Evolutionary conservation across 2,888 invertebrate genomes (phyloP), one percentile per base, ranked within the genome.

Genomic region (Harpagoxenus sublaevis): DNA sequence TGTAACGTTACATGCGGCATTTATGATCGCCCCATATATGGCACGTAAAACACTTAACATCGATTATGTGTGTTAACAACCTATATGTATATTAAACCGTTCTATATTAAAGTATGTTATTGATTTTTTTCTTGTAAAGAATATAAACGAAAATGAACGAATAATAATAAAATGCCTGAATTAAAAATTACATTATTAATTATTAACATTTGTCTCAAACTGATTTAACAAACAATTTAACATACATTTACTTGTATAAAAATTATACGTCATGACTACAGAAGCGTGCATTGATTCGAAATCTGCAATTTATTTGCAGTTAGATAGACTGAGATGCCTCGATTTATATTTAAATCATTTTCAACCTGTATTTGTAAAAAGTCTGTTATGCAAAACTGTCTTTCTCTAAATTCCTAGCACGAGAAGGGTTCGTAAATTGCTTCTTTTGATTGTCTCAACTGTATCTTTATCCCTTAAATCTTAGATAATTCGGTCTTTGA

Each of bases 1-100:
- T 60, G 15, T 48, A 70, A 79, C 39, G 70, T 60, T 77, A 77
- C 51, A 23, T 60, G 70, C 45, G 57, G 45, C 60, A 60, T 70
- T 79, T 65, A 70, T 6, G 31, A 57, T 57, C 53, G 60, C 55
- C 6, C 45, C 28, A 48, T 60, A 60, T 48, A 35, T 42, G 23
- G 35, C 10, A 70, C n/a, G 10, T 77, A 42, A 53, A 53, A 53
- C 18, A 53, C 39, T 65, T 28, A 51, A 65, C 18, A 18, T 53
- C 39, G 63, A 65, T 77, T 53, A 77, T 15, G 45, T 39, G 35
- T 15, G 10, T 55, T 71, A 53, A 55, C 9, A 57, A 42, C 9
- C 5, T 57, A 55, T 42, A 18, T 42, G 23, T 42, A 18, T 42
- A 18, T 42, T 57, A 73, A 55, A 28, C 9, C 9, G n/a, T 8